These are phyloP conservation scores for Gobio gobio DNA, from an alignment of 2,113 vertebrate genomes.

Conservation along the genomic window DNA sequence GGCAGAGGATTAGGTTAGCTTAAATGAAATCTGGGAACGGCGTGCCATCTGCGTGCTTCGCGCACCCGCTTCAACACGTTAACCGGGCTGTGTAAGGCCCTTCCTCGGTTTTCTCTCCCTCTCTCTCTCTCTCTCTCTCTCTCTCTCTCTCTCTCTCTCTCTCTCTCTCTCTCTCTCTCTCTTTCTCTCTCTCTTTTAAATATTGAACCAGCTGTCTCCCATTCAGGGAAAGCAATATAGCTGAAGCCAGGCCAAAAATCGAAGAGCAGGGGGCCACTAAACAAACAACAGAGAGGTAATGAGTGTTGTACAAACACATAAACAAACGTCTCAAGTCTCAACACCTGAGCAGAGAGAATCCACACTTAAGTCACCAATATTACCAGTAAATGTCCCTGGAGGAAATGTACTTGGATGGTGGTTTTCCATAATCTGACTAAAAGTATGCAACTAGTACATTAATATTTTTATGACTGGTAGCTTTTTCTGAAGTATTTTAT, in stretches of 20 bases:
- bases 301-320: constrained; percentile 81
- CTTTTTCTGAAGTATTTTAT: constrained; percentile 31
- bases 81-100: constrained; percentile 88
- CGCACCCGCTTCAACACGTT: constrained; percentile 84
- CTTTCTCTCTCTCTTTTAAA: constrained; percentile 70
- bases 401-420: background rate
- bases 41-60: constrained; percentile 97
- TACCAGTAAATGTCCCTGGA: constrained; percentile 45
- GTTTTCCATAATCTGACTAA: constrained; percentile 2
- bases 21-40: constrained; percentile 99
- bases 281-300: constrained; percentile 82
- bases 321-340: constrained; percentile 71
- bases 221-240: constrained; percentile 80
- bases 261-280: constrained; percentile 73
- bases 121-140: background rate
- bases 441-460: background rate
- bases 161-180: constrained; percentile 60
- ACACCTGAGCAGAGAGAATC: constrained; percentile 70
- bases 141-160: constrained; percentile 60
- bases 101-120: background rate
- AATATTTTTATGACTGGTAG: background rate
- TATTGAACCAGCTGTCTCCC: constrained; percentile 98
- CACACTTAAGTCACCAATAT: constrained; percentile 68
- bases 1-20: constrained; percentile 99
- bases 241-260: constrained; percentile 77